Percentiles rank a stretch among this genome's conserved stretches.
Evolutionary conservation across 2,113 vertebrate genomes (phyloP).

Genomic region (Dermatemys mawii): DNA sequence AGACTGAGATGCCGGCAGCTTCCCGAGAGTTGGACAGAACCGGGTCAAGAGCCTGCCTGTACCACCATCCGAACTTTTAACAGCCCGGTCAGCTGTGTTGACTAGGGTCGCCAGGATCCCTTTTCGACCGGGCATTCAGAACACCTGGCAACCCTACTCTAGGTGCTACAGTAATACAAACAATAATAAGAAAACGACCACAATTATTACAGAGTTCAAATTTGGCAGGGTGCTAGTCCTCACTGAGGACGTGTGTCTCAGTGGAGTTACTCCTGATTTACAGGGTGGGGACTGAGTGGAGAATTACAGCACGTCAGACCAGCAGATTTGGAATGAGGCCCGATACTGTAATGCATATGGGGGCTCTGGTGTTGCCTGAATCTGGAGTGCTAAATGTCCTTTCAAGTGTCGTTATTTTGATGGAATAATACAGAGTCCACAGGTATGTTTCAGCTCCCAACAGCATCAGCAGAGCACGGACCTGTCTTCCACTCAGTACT

Average conservation of each 20-base stretch:
- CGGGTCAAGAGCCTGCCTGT: too few relatives aligned
- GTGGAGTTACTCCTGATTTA: neutral
- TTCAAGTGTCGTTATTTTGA: neutral
- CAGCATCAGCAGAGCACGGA: neutral
- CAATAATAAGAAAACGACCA: rapidly evolving
- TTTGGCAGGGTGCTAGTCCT: neutral
- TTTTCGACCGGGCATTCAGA: too few relatives aligned
- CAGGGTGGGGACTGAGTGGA: neutral
- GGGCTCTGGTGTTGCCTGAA: neutral
- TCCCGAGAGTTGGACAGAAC: too few relatives aligned
- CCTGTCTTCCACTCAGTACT: neutral
- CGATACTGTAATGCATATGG: neutral
- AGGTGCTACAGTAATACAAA: neutral
- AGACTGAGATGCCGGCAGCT: too few relatives aligned
- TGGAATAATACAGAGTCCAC: neutral
- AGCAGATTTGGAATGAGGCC: neutral
- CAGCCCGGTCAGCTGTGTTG: too few relatives aligned
- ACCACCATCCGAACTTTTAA: too few relatives aligned
- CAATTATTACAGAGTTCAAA: neutral
- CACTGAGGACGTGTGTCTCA: neutral
- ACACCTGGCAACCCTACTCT: too few relatives aligned
- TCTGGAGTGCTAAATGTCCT: neutral
- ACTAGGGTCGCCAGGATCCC: too few relatives aligned
- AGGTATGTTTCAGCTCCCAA: neutral
- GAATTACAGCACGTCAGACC: neutral